Percentiles rank a stretch among this genome's conserved stretches.
Evolutionary conservation across 2,888 invertebrate genomes (phyloP).

Genomic region (Drosophila quinaria): DNA sequence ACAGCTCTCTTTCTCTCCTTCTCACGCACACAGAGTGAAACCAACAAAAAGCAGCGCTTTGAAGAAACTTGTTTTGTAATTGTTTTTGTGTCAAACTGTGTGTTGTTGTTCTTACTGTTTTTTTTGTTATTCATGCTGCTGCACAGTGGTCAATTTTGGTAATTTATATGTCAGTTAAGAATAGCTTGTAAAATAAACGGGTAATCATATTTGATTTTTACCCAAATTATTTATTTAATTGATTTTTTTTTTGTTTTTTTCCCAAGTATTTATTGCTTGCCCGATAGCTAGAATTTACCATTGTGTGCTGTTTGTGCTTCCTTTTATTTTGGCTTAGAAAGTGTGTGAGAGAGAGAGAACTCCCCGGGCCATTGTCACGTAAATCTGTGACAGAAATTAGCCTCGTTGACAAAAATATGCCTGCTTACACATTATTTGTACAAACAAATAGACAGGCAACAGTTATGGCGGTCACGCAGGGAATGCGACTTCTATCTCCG

Average conservation of each 20-base stretch:
- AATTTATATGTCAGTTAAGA: too few relatives aligned
- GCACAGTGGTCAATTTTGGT: background rate
- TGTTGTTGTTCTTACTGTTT: slow-evolving; percentile 25
- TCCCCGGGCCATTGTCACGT: slow-evolving; percentile 74
- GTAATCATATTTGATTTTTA: too few relatives aligned
- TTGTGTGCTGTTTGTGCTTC: slow-evolving; percentile 17
- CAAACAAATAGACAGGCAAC: slow-evolving; percentile 72
- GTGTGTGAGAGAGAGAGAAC: background rate
- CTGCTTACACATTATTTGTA: slow-evolving; percentile 82
- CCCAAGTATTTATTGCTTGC: background rate
- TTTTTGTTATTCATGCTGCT: slow-evolving; percentile 18
- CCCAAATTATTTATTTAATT: too few relatives aligned
- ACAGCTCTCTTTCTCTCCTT: background rate
- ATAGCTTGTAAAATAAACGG: too few relatives aligned
- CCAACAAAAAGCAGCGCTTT: slow-evolving; percentile 48
- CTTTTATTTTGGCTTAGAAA: slow-evolving; percentile 33
- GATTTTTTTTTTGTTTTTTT: too few relatives aligned
- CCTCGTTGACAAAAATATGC: slow-evolving; percentile 82
- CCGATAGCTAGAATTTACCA: background rate
- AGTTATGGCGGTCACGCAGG: slow-evolving; percentile 51
- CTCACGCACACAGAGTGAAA: slow-evolving; percentile 11
- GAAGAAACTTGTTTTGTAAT: slow-evolving; percentile 75
- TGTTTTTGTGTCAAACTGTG: slow-evolving; percentile 67
- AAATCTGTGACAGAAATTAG: slow-evolving; percentile 81
- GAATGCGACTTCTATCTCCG: slow-evolving; percentile 19